A percentile compares a stretch with the other conserved stretches of the same genome.
These are phyloP conservation scores for Agrochola circellaris DNA, from an alignment of 2,888 invertebrate genomes.

Conservation along the genomic window DNA sequence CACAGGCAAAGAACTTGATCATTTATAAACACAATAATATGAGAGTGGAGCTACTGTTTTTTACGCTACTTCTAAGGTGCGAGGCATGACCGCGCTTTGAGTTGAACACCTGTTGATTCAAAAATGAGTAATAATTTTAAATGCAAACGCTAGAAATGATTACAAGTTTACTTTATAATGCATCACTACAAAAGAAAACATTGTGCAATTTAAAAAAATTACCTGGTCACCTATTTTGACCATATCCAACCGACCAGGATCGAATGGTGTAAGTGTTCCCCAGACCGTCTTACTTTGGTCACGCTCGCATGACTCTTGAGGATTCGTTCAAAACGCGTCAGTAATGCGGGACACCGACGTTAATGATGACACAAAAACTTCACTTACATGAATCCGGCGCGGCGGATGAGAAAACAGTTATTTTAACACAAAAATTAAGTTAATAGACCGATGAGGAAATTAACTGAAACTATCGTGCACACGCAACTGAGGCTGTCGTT, in stretches of 20 bases:
- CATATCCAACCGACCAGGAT: conserved; percentile 76
- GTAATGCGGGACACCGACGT: conserved; percentile 78
- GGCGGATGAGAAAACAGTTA: conserved; percentile 73
- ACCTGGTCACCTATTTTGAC: conserved; percentile 78
- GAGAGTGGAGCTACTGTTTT: conserved; percentile 19
- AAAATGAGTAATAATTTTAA: conserved; percentile 60
- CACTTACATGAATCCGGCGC: conserved; percentile 85
- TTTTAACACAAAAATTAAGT: conserved; percentile 82
- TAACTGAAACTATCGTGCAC: conserved; percentile 79
- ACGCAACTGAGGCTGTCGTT: conserved; percentile 87
- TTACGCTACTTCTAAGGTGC: conserved; percentile 38
- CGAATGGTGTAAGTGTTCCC: conserved; percentile 68
- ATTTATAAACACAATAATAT: conserved; percentile 26
- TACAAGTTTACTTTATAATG: conserved; percentile 32
- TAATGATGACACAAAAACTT: conserved; percentile 83
- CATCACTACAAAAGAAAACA: conserved; percentile 23
- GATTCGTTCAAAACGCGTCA: conserved; percentile 79
- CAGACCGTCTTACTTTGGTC: conserved; percentile 76
- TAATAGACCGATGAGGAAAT: conserved; percentile 76
- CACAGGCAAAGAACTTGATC: conserved; percentile 13
- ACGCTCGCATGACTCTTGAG: conserved; percentile 76
- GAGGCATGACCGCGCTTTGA: conserved; percentile 66
- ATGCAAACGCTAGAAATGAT: conserved; percentile 42
- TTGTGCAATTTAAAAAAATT: conserved; percentile 64
- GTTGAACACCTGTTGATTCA: conserved; percentile 79